Evolutionary conservation across 1,140 invertebrate species (phyloP), one percentile per base, ranked within the genome.

Genomic region (Caenorhabditis inopinata): DNA sequence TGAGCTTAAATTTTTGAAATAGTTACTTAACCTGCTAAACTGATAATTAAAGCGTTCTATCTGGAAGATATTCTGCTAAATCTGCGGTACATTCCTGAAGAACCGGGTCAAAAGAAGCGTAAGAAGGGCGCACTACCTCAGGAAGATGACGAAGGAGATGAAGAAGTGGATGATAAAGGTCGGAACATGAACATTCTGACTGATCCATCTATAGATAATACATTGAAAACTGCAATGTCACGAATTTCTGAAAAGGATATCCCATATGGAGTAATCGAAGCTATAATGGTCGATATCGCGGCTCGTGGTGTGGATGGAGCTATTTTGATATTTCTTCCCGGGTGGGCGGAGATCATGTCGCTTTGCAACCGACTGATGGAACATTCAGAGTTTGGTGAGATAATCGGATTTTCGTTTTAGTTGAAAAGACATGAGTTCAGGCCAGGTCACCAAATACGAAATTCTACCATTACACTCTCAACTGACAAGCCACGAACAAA

Each of bases 301-400:
- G 11, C 80, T 14, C 82, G 83, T 14, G 87, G 84, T n/a, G 38
- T 73, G 68, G 84, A 85, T 90, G 95, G 95, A 16, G 92, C 94
- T 38, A 93, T 97, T 74, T 90, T 98, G 18, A 90, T 97, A 1
- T 97, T 97, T 90, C 89, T 98, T 2, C 94, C 96, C 0, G 95
- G 95, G 0, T 97, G 96, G 89, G 94, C 95, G 86, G 94, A 96
- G 79, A 97, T 98, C 83, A 92, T 94, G 0, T 90, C 89, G 0
- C 89, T 96, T 51, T 90, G 92, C 82, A 93, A 94, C 23, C 76
- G 51, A 5, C 77, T 85, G 18, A 14, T 75, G 29, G 45, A 62
- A 11, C 49, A 85, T 48, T 74, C n/a, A 89, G 90, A 76, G 92
- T 96, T 48, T 87, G 91, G 25, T 84, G 83, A 29, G 14, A 29